Evolutionary conservation across 2,113 vertebrate species (phyloP).

Genomic region (Laticauda colubrina): DNA sequence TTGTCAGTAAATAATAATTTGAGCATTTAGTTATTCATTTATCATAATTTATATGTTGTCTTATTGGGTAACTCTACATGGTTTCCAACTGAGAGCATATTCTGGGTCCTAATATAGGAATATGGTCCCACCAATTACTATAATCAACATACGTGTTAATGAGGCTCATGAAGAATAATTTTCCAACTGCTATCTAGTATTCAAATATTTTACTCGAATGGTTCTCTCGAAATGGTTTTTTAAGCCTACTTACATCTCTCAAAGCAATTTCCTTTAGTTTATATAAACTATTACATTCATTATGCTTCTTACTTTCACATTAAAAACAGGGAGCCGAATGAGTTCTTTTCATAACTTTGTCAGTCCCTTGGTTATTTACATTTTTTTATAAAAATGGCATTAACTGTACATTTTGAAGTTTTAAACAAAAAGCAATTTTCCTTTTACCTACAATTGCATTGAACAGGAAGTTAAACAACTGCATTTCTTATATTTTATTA

Average conservation of each 20-base stretch:
- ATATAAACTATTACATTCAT: constrained; percentile 30
- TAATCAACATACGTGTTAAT: background rate
- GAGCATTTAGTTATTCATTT: background rate
- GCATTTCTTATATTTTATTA: constrained; percentile 34
- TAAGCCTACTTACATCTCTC: constrained; percentile 38
- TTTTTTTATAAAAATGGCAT: background rate
- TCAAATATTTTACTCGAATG: constrained; percentile 44
- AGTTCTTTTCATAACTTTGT: constrained; percentile 25
- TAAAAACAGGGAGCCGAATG: constrained; percentile 25
- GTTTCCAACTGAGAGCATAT: background rate
- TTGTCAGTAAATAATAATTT: background rate
- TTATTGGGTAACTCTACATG: background rate
- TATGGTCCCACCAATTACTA: background rate
- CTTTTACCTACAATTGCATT: constrained; percentile 2
- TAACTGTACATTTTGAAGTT: background rate
- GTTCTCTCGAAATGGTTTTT: constrained; percentile 42
- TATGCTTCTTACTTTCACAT: constrained; percentile 38
- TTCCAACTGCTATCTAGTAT: background rate
- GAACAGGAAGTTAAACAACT: constrained; percentile 6
- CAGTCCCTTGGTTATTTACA: constrained; percentile 7
- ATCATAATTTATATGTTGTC: background rate
- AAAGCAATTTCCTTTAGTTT: constrained; percentile 31
- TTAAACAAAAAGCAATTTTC: background rate
- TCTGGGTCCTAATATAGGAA: background rate
- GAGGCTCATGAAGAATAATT: background rate